Evolutionary conservation across 2,113 vertebrate species (phyloP).

Genomic region (Tamias sibiricus): DNA sequence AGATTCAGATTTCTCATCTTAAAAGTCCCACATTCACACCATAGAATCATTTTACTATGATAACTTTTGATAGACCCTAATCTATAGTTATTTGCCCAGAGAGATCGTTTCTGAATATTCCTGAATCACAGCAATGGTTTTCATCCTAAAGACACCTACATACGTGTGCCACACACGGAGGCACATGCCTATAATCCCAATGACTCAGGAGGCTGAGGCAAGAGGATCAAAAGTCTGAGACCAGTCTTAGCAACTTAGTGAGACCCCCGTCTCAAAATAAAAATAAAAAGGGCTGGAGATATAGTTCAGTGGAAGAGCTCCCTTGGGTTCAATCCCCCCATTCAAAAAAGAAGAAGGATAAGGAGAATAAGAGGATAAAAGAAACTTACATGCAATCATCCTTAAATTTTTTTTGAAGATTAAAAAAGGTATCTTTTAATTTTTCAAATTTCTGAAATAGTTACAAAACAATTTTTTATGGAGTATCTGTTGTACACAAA

Average conservation of each 20-base stretch:
- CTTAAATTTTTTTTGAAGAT: not conserved
- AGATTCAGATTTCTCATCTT: too few species aligned
- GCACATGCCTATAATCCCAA: too few species aligned
- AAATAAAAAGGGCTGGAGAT: too few species aligned
- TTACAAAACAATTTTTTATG: not conserved
- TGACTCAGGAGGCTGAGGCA: too few species aligned
- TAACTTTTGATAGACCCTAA: not conserved
- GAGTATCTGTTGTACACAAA: not conserved
- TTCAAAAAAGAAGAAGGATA: not conserved
- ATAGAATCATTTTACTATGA: not conserved
- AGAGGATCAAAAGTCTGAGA: too few species aligned
- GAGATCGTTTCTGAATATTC: not conserved
- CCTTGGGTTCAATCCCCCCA: too few species aligned
- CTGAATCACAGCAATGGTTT: not conserved
- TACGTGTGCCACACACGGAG: not conserved
- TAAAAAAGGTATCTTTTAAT: conserved; percentile 19
- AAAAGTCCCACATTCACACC: not conserved
- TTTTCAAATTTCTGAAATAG: conserved; percentile 38
- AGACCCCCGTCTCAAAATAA: too few species aligned
- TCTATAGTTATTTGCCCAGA: not conserved
- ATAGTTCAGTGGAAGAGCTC: too few species aligned
- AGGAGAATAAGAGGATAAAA: not conserved
- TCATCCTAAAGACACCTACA: not conserved
- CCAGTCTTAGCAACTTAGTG: too few species aligned
- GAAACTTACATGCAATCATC: not conserved